Base-by-base conservation (phyloP, 2,113 vertebrate genomes). In the Mus pahari region DNA sequence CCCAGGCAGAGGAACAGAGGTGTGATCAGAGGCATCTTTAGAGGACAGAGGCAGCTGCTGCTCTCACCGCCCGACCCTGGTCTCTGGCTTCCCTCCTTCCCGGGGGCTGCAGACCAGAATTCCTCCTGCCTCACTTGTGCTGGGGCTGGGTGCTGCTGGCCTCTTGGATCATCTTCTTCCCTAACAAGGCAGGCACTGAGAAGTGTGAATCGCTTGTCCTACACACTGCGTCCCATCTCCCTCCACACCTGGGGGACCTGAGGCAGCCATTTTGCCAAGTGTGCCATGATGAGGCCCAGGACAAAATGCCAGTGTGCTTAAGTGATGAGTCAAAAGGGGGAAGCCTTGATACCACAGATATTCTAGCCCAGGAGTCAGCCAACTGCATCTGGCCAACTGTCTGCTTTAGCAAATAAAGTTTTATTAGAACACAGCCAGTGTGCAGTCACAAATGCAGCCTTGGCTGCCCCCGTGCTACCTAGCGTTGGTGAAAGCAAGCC, bases 401-500 rank as follows among this genome's bases (percentile, higher is more conserved):
- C 58, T n/a, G 28, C 50, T 90, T 58, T 45, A 58, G 33, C 73
- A 33, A 86, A 93, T 64, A 94, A 77, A 60, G 88, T 39, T 86
- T 82, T 89, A 89, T 11, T 60, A 86, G 53, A 70, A 71, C 17
- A 11, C 16, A 50, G 53, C 64, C 26, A 3, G 13, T 0, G 55
- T 1, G 20, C 0, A 14, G 24, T 12, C 10, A 16, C 60, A 5
- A 10, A 4, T 0, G 1, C 24, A 19, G 42, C 48, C 79, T 9
- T 64, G 58, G 31, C 92, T 75, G 42, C 28, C 20, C 31, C 39
- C 48, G n/a, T 0, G 1, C 53, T 42, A 1, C 42, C 20, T 0
- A 16, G 24, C 19, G 3, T n/a, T 33, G 60, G 16, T 3, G 33
- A 33, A 55, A 36, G 24, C 12, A 13, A 31, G 3, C 0, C 0